Base-by-base conservation (phyloP, 1,140 invertebrate species). In the Ostrea edulis region DNA sequence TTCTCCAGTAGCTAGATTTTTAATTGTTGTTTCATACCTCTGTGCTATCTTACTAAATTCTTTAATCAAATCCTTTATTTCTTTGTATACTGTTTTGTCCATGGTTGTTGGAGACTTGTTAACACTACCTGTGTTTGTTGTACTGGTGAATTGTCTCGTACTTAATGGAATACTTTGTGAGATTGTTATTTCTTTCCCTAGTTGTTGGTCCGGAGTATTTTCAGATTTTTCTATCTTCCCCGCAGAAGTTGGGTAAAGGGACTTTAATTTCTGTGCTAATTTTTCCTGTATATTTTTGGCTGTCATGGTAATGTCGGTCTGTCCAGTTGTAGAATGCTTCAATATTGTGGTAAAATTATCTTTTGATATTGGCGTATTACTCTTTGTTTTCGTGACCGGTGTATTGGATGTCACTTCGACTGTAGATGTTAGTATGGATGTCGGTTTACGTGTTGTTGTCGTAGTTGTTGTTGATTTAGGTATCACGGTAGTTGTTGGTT, bases 21-120 rank as follows among this genome's bases (percentile, higher is more conserved):
- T 77, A 8, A 77, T 77, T 35, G 68, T 77, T 77, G 68, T 77
- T 77, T 77, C 68, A 77, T 77, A 77, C 29, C 29, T 77, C 14
- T 77, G 25, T 2, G 68, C 68, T 11, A 77, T 14, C 12, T 77
- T 77, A 35, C 68, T 77, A 11, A 77, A 77, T 77, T 77, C 68
- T 4, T 77, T 25, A 29, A 77, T 22, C 22, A 77, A 17, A 29
- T 22, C 25, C 29, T 77, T 77, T 77, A 77, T 35, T 77, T 77
- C 68, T 29, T 3, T 77, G 29, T 77, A 77, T 25, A 77, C 68
- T 12, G 14, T 29, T 77, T 77, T 77, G 22, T 77, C 68, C 68
- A 29, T 35, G 14, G 22, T 77, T 9, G 22, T 77, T 35, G 68
- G 68, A 77, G 68, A 77, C 68, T 25, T 22, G 4, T 71, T 71